A percentile compares a stretch with the other conserved stretches of the same genome.
Conservation (phyloP, 2,888 invertebrate genomes). For the Hartigia nigra region DNA sequence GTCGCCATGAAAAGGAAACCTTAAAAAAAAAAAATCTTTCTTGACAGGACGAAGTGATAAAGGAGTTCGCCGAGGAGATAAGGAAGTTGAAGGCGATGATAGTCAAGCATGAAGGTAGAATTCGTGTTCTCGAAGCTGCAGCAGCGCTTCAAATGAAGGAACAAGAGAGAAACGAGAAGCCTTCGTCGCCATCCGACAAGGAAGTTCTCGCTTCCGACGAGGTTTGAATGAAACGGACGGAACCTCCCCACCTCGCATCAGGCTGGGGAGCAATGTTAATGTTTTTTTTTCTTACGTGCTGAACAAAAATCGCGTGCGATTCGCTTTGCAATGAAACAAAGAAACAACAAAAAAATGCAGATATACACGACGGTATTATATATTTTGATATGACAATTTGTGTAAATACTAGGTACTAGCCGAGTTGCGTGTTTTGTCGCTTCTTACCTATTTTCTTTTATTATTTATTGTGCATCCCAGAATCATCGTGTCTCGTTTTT, state of each 20-base stretch:
- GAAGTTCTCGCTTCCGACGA: constrained; percentile 62
- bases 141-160: constrained; percentile 65
- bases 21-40: too few relatives aligned
- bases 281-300: constrained; percentile 4
- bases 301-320: constrained; percentile 43
- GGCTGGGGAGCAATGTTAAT: constrained; percentile 1
- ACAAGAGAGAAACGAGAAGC: constrained; percentile 61
- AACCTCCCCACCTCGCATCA: constrained; percentile 16
- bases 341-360: constrained; percentile 23
- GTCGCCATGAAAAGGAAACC: not conserved
- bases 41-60: constrained; percentile 79
- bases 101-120: constrained; percentile 91
- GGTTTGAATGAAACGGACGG: constrained; percentile 49
- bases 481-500: constrained; percentile 45
- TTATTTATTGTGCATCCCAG: constrained; percentile 64
- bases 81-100: constrained; percentile 93
- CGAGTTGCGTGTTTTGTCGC: constrained; percentile 23
- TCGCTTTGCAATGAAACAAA: constrained; percentile 18
- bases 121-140: constrained; percentile 81
- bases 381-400: constrained; percentile 65
- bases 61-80: constrained; percentile 89
- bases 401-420: constrained; percentile 64
- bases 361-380: constrained; percentile 56
- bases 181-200: constrained; percentile 52
- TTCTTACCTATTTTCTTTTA: constrained; percentile 43